These are phyloP conservation scores for Melitaea athalia DNA, from an alignment of 2,888 invertebrate genomes.

Conservation along the genomic window DNA sequence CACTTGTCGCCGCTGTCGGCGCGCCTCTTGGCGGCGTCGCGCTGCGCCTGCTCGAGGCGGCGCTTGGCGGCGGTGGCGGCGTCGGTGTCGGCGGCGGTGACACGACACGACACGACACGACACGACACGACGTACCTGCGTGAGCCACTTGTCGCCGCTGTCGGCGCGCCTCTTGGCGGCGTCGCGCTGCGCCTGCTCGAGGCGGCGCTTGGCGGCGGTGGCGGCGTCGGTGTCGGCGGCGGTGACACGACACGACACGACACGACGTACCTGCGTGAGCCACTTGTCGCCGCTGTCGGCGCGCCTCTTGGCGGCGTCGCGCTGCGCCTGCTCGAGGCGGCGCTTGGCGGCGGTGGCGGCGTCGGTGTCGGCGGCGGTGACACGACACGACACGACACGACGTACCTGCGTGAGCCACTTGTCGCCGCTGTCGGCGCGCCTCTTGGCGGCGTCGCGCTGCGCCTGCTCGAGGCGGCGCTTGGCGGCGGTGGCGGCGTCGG, in stretches of 20 bases:
- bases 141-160: constrained; percentile 88
- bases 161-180: constrained; percentile 93
- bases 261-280: constrained; percentile 68
- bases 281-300: too few relatives aligned
- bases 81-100: constrained; percentile 68
- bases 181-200: constrained; percentile 97
- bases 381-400: too few relatives aligned
- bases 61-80: constrained; percentile 96
- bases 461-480: constrained; percentile 96
- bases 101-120: too few relatives aligned
- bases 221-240: constrained; percentile 85
- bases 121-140: constrained; percentile 68
- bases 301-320: too few relatives aligned
- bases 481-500: constrained; percentile 95
- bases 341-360: too few relatives aligned
- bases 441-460: constrained; percentile 95
- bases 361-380: too few relatives aligned
- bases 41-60: constrained; percentile 95
- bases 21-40: constrained; percentile 93
- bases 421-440: constrained; percentile 87
- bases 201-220: constrained; percentile 92
- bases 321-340: too few relatives aligned
- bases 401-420: constrained; percentile 88
- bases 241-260: too few relatives aligned
- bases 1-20: constrained; percentile 88